These are phyloP conservation scores for Notocelia uddmanniana DNA, from an alignment of 2,888 invertebrate genomes.

Conservation along the genomic window DNA sequence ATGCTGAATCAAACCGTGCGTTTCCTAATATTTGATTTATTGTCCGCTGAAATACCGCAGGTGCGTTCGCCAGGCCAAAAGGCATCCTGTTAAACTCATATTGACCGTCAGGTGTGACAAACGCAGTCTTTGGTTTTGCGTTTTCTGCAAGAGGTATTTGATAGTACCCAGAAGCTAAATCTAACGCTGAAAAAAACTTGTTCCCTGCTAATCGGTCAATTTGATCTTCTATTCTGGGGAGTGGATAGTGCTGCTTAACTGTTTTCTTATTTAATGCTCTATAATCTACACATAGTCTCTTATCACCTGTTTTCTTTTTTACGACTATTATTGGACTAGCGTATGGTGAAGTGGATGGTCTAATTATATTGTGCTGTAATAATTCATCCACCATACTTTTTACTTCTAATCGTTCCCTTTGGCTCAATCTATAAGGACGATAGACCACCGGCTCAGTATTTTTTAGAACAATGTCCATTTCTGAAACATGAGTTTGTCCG, in stretches of 20 bases:
- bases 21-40: conserved; percentile 33
- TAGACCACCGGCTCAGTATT: background rate
- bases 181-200: conserved; percentile 41
- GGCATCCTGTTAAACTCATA: conserved; percentile 42
- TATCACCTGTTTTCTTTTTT: conserved; percentile 28
- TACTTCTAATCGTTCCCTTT: conserved; percentile 8
- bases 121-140: conserved; percentile 43
- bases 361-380: background rate
- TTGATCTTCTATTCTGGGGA: conserved; percentile 46
- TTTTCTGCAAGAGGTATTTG: conserved; percentile 45
- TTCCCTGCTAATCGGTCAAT: conserved; percentile 45
- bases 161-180: conserved; percentile 45
- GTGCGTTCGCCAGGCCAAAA: conserved; percentile 43
- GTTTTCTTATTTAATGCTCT: conserved; percentile 45
- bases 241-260: conserved; percentile 42
- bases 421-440: conserved; percentile 3
- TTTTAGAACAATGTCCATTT: conserved; percentile 1
- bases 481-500: background rate
- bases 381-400: conserved; percentile 11
- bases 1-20: conserved; percentile 1
- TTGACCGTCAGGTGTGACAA: conserved; percentile 44
- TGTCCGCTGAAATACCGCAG: conserved; percentile 41
- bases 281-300: background rate
- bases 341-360: conserved; percentile 11
- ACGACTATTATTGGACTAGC: conserved; percentile 26